Evolutionary conservation across 2,888 invertebrate species (phyloP).

Genomic region (Rotaria socialis): DNA sequence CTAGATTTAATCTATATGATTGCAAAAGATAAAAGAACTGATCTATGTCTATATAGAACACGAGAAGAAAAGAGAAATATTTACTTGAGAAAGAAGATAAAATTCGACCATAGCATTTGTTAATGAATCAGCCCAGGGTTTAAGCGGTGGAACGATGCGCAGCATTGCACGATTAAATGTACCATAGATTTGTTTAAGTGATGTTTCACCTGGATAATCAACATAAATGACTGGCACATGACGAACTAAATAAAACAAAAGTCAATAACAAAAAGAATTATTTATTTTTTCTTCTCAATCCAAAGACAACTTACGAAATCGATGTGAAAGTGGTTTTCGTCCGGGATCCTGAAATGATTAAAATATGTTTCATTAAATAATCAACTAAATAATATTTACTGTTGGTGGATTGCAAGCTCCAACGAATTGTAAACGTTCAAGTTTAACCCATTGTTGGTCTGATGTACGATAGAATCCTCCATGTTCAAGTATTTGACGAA

Average conservation of each 20-base stretch:
- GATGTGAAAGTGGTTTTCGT: conserved; percentile 84
- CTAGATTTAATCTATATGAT: too few relatives aligned
- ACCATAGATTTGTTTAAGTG: conserved; percentile 90
- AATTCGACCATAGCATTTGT: conserved; percentile 99
- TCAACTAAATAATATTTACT: not conserved
- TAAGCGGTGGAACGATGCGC: conserved; percentile 80
- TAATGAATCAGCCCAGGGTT: conserved; percentile 87
- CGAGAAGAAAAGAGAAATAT: conserved; percentile 49
- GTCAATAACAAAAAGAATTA: not conserved
- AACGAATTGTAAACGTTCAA: conserved; percentile 97
- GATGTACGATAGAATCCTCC: conserved; percentile 64
- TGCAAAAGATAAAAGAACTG: too few relatives aligned
- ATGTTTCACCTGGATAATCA: conserved; percentile 96
- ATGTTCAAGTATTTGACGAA: conserved; percentile 93
- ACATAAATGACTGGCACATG: conserved; percentile 98
- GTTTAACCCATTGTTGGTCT: conserved; percentile 90
- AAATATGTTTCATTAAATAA: not conserved
- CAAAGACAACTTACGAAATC: conserved; percentile 53
- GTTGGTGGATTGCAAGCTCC: conserved; percentile 99
- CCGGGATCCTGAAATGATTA: conserved; percentile 72
- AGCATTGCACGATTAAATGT: conserved; percentile 98
- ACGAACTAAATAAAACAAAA: conserved; percentile 57
- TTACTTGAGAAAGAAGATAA: conserved; percentile 79
- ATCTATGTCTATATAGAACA: too few relatives aligned
- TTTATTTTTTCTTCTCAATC: not conserved